These are phyloP conservation scores for Stigmatopora nigra DNA, from an alignment of 2,113 vertebrate species.

Conservation along the genomic window DNA sequence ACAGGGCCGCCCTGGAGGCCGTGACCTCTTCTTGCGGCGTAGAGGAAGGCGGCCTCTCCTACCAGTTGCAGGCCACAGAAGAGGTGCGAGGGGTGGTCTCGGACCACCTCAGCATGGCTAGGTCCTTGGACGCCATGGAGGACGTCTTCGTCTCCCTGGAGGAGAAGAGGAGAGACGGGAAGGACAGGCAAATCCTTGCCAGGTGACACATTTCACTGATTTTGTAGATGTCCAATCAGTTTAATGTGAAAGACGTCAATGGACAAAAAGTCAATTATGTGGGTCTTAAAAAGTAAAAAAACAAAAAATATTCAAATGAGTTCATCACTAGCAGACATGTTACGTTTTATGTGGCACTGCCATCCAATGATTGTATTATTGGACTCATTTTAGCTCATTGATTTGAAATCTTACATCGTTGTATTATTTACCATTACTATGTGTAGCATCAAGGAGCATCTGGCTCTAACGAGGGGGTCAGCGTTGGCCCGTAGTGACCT, in stretches of 20 bases:
- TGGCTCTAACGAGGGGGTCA: slow-evolving; percentile 46
- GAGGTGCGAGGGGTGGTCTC: slow-evolving; percentile 60
- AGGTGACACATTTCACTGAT: slow-evolving; percentile 44
- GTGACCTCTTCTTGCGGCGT: slow-evolving; percentile 62
- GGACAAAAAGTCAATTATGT: no score
- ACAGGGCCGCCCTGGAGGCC: slow-evolving; percentile 66
- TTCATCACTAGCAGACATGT: no score
- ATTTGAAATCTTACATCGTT: no score
- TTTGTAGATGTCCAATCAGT: no score
- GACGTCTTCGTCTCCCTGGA: slow-evolving; percentile 63
- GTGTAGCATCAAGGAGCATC: slow-evolving; percentile 63
- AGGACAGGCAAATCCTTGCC: slow-evolving; percentile 41
- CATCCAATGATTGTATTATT: no score
- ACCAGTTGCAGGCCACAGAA: slow-evolving; percentile 57
- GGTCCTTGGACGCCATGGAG: slow-evolving; percentile 65
- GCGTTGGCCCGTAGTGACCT: slow-evolving; percentile 46
- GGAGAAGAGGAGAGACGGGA: slow-evolving; percentile 66
- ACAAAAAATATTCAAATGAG: no score
- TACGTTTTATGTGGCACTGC: no score
- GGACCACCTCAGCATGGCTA: slow-evolving; percentile 56
- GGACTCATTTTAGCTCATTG: no score
- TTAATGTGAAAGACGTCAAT: no score
- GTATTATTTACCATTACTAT: background rate
- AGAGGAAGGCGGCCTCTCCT: slow-evolving; percentile 61
- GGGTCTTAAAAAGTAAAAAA: no score